A percentile compares a stretch with the other conserved stretches of the same genome.
phyloP scores from a whole-genome alignment of 2,797 vertebrate genomes.

The Numenius phaeopus region DNA sequence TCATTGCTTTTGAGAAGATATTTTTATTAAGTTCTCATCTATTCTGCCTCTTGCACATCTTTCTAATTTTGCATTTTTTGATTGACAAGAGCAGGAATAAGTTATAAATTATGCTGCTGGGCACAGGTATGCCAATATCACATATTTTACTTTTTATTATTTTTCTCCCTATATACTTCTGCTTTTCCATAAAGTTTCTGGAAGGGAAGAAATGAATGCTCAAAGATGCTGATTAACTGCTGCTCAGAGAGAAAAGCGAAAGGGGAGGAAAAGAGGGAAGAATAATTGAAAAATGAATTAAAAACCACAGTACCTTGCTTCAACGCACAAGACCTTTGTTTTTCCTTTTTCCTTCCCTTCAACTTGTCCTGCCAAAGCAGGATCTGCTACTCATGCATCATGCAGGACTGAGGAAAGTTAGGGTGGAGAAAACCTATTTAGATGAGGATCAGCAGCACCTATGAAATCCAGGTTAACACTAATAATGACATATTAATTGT shows the following conservation, averaged over 20 bases:
- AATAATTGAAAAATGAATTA: constrained; percentile 22
- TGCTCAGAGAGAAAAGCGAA: neutral
- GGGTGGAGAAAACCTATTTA: neutral
- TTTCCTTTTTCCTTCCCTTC: neutral
- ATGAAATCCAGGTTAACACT: neutral
- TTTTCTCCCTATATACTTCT: neutral
- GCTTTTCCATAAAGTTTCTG: neutral
- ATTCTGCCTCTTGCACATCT: constrained; percentile 1
- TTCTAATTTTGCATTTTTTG: constrained; percentile 50
- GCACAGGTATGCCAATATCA: constrained; percentile 3
- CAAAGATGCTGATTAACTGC: constrained; percentile 40
- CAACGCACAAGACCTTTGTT: neutral
- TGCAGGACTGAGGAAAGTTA: neutral
- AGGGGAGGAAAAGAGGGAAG: neutral
- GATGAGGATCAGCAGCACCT: neutral
- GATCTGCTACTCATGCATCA: neutral
- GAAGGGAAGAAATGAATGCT: neutral
- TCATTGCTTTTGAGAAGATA: constrained; percentile 11
- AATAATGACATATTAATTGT: neutral
- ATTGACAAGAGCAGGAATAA: constrained; percentile 40
- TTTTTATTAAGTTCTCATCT: constrained; percentile 47
- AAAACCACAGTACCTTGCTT: neutral
- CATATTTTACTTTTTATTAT: constrained; percentile 30
- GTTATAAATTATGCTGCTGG: constrained; percentile 2
- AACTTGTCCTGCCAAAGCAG: neutral